These are phyloP conservation scores for Alloscopus bannaensis DNA, from an alignment of 2,888 invertebrate genomes.

Conservation along the genomic window DNA sequence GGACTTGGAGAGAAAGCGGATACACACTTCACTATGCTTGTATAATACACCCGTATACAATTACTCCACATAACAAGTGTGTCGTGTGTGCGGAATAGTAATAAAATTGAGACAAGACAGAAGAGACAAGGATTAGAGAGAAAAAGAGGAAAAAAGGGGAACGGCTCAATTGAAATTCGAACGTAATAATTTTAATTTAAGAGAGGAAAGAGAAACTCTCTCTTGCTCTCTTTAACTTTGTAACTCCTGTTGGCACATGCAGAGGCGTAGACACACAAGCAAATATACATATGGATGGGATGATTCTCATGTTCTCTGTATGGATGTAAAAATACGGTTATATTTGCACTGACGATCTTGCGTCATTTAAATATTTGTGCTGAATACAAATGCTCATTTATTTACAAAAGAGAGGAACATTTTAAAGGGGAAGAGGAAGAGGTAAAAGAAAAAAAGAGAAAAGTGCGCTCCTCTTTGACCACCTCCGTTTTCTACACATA, in stretches of 20 bases:
- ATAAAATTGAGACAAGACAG: constrained; percentile 51
- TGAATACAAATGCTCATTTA: constrained; percentile 59
- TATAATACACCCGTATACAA: constrained; percentile 52
- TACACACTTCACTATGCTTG: too few species aligned
- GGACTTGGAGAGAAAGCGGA: neutral
- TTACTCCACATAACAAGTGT: constrained; percentile 41
- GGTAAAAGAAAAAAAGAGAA: neutral
- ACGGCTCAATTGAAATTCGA: constrained; percentile 65
- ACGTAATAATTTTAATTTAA: constrained; percentile 64
- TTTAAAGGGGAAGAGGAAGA: neutral
- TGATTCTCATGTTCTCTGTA: too few species aligned
- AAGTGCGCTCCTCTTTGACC: constrained; percentile 36
- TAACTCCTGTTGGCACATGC: neutral
- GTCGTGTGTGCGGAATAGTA: constrained; percentile 55
- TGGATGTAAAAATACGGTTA: constrained; percentile 26
- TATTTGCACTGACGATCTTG: constrained; percentile 57
- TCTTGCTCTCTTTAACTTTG: constrained; percentile 6
- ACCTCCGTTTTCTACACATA: too few species aligned
- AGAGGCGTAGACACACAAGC: neutral
- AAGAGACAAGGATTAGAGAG: constrained; percentile 28
- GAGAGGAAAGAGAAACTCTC: constrained; percentile 33
- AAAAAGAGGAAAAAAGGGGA: constrained; percentile 32
- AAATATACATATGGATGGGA: too few species aligned
- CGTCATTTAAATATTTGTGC: constrained; percentile 52
- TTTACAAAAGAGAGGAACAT: constrained; percentile 30